A percentile compares a stretch with the other conserved stretches of the same genome.
Conservation (phyloP, 2,113 vertebrate species). For the Malurus alboscapulatus region DNA sequence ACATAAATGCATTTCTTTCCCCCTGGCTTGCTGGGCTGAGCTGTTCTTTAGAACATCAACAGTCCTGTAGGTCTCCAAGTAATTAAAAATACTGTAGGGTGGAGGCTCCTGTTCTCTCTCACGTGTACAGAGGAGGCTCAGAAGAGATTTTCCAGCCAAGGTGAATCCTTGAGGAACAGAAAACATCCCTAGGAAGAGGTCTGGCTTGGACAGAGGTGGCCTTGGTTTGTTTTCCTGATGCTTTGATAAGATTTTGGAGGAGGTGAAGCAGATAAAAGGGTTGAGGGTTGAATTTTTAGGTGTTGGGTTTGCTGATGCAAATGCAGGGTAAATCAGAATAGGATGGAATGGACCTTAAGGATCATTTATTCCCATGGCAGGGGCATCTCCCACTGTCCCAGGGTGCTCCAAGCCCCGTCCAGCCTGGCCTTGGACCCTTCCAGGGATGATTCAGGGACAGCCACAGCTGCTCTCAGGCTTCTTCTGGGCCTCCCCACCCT, state of each 20-base stretch:
- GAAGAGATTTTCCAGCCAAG: background rate
- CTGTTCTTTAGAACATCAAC: slow-evolving; percentile 30
- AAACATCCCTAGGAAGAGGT: background rate
- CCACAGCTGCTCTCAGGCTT: background rate
- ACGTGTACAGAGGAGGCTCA: slow-evolving; percentile 18
- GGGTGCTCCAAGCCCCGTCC: accelerated
- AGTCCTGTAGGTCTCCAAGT: slow-evolving; percentile 14
- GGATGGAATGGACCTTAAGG: background rate
- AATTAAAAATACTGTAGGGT: slow-evolving; percentile 48
- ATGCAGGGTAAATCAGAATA: background rate
- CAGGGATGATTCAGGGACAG: background rate
- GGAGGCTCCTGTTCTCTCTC: slow-evolving; percentile 51
- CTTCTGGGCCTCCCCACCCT: background rate
- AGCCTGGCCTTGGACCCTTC: accelerated
- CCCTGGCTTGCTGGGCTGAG: background rate
- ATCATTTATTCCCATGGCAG: background rate
- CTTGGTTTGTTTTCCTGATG: background rate
- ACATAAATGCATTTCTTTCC: background rate
- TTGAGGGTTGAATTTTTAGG: background rate
- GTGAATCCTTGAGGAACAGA: background rate
- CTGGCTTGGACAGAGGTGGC: background rate
- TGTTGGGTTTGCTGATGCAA: background rate
- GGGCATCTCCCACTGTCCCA: accelerated
- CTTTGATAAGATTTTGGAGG: background rate
- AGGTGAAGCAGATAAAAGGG: background rate